A percentile compares a stretch with the other conserved stretches of the same genome.
Conservation (phyloP, 2,888 invertebrate species). For the Nephrotoma appendiculata region DNA sequence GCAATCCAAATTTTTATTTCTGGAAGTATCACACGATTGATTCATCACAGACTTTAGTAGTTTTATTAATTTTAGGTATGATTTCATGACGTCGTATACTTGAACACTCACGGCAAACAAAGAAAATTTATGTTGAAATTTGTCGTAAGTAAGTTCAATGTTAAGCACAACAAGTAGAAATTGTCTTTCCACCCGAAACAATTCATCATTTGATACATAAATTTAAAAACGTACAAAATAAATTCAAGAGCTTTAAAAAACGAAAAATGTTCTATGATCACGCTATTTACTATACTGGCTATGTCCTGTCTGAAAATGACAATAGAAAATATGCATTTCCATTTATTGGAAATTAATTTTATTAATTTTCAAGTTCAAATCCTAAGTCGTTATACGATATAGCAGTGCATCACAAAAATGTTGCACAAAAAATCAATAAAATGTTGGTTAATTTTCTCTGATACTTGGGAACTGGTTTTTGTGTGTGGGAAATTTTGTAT, state of each 20-base stretch:
- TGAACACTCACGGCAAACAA: background rate
- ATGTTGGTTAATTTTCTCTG: background rate
- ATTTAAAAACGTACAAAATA: background rate
- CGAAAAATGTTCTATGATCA: background rate
- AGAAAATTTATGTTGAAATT: background rate
- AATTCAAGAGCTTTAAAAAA: background rate
- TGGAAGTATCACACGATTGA: background rate
- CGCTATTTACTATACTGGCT: background rate
- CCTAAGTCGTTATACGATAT: background rate
- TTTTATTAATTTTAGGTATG: too few relatives aligned
- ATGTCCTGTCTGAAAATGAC: background rate
- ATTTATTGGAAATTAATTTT: background rate
- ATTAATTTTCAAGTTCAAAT: background rate
- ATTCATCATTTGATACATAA: background rate
- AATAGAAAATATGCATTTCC: background rate
- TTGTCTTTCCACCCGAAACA: background rate
- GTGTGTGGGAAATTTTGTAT: background rate
- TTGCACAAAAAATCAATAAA: background rate
- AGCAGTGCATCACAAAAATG: background rate
- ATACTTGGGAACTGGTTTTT: background rate
- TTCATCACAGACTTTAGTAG: background rate
- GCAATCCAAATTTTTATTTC: background rate
- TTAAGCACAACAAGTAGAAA: background rate
- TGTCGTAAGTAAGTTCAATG: background rate
- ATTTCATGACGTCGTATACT: background rate